Percentiles rank a stretch among this genome's conserved stretches.
These are phyloP conservation scores for Cephalopachus bancanus DNA, from an alignment of 2,797 vertebrate species.

Conservation along the genomic window DNA sequence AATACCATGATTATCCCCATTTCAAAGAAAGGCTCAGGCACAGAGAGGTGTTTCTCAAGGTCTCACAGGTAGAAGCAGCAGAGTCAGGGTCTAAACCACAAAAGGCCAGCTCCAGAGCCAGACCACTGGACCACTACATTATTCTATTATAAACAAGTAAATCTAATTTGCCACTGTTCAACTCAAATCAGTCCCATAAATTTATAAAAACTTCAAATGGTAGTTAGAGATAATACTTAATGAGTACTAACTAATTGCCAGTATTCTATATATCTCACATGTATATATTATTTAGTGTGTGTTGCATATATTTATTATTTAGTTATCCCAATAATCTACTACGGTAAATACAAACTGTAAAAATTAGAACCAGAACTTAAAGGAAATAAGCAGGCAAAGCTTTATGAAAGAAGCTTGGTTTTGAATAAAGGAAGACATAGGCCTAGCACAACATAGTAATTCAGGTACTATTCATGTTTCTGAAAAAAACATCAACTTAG, in stretches of 20 bases:
- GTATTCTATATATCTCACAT: not conserved
- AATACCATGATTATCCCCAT: constrained; percentile 1
- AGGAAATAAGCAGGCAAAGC: constrained; percentile 16
- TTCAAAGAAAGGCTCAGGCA: constrained; percentile 36
- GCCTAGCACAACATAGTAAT: not conserved
- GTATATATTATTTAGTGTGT: not conserved
- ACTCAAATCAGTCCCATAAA: constrained; percentile 18
- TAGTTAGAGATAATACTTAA: constrained; percentile 9
- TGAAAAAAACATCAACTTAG: constrained; percentile 31
- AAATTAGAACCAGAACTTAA: constrained; percentile 6
- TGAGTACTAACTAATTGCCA: not conserved
- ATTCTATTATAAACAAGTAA: not conserved
- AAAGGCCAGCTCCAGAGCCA: constrained; percentile 5
- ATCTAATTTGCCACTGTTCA: not conserved
- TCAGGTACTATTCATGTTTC: constrained; percentile 7
- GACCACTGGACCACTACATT: not conserved
- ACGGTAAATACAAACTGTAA: constrained; percentile 14
- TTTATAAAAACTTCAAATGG: not conserved
- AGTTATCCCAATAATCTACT: not conserved
- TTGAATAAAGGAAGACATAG: constrained; percentile 29
- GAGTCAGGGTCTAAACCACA: not conserved
- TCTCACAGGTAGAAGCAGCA: not conserved
- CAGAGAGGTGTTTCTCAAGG: not conserved
- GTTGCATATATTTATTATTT: not conserved
- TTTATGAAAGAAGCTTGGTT: not conserved